Conservation (phyloP, 2,888 invertebrate genomes). For the Harpalus rufipes region DNA sequence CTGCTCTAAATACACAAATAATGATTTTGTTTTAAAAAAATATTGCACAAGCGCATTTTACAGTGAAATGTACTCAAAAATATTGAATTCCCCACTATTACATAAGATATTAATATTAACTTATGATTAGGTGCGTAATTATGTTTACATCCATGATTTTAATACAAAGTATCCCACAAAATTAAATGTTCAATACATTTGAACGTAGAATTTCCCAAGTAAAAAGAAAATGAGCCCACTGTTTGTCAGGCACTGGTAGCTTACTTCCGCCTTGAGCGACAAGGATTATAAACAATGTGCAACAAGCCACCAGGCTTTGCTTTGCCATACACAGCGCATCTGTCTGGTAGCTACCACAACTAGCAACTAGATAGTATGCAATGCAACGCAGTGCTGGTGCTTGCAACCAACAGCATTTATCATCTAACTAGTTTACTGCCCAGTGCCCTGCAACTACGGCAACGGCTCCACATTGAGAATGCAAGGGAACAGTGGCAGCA, state of each 20-base stretch:
- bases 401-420: conserved; percentile 52
- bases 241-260: conserved; percentile 25
- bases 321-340: conserved; percentile 34
- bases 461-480: neutral
- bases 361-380: conserved; percentile 36
- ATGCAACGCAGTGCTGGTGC: conserved; percentile 60
- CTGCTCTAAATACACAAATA: no score
- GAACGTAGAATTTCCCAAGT: no score
- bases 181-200: no score
- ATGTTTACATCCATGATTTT: no score
- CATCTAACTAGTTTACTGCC: conserved; percentile 56
- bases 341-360: conserved; percentile 5
- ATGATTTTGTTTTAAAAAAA: no score
- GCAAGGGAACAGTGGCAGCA: conserved; percentile 23
- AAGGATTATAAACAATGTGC: conserved; percentile 67
- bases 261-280: conserved; percentile 62
- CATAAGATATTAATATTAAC: no score
- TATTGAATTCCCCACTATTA: no score
- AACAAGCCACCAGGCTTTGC: conserved; percentile 61
- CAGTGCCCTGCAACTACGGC: conserved; percentile 12
- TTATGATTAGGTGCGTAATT: no score
- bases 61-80: no score
- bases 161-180: no score
- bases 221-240: neutral
- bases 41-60: no score